Base-by-base conservation (phyloP, 2,888 invertebrate genomes). In the Drosophila picticornis region DNA sequence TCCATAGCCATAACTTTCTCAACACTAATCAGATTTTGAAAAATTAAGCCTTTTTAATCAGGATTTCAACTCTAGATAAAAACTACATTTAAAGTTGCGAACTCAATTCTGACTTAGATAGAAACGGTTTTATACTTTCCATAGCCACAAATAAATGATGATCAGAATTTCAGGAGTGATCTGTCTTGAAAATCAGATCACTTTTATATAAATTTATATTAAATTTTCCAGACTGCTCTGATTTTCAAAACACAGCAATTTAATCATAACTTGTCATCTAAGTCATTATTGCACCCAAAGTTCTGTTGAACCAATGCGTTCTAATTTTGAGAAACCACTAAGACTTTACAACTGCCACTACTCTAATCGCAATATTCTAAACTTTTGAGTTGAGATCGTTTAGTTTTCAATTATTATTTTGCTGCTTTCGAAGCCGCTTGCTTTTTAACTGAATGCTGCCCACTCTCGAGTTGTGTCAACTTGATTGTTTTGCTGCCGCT, bases 401-500 rank as follows among this genome's bases (percentile, higher is more conserved):
- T 4, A 13, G 11, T 7, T n/a, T 29, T 38, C 3, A n/a, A 9
- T 36, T 13, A 25, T 16, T 38, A 16, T 19, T 5, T 27, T n/a
- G 29, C 38, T 25, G 4, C 38, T 38, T 55, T 56, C 27, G 36
- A 38, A 13, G 36, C 38, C 38, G 56, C 6, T 38, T 29, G 55
- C 13, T n/a, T 27, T 56, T 56, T 27, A 50, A n/a, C 27, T 38
- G 38, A 38, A 27, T 56, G 27, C 56, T 56, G 56, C 56, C 84
- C 84, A 84, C 84, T 69, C 58, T 43, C 36, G 22, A 53, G 10
- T 63, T 16, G 38, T 40, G 57, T 56, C 73, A 36, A 64, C 65
- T 75, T 67, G 81, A 84, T 83, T 86, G 81, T 83, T 76, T 75
- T 58, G 72, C 48, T 68, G 65, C 61, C 67, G 73, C 66, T 78